Evolutionary conservation across 2,113 vertebrate genomes (phyloP), one percentile per base, ranked within the genome.

Genomic region (Ia io): DNA sequence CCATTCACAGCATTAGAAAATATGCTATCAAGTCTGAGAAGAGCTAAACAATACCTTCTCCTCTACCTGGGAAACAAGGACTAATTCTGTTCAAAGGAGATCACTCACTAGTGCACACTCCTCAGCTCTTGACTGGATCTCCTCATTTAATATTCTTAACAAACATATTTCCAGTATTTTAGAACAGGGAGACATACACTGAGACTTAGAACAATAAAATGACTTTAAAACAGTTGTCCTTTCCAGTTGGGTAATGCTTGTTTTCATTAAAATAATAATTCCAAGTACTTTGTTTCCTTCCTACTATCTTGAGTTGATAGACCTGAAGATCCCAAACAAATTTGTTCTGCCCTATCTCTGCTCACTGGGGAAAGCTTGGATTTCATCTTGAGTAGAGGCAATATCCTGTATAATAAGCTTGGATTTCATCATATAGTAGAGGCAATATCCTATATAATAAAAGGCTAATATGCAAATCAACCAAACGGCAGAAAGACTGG

Each of bases 1-100:
- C 73, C 67, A 74, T 56, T 90, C 53, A 85, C n/a, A 77, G 22
- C 30, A 14, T 87, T 56, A 88, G 71, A 96, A 96, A 88, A 82
- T 73, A 44, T 73, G 67, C 87, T 85, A 84, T 53, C 53, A 93
- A 82, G 32, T 49, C 69, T 65, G 30, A 92, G 37, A 95, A 53
- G 30, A 84, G 18, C 67, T 91, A 80, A 91, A 91, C 83, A 18
- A 65, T 56, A 49, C 79, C 42, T 87, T 65, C 61, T 71, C 16
- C 47, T 95, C 20, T 28, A 79, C 67, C 13, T 37, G 35, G 17
- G 56, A 93, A 88, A 63, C 5, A 94, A 88, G 91, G 37, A 71
- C 18, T 67, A 92, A 42, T 95, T 93, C 90, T 76, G 20, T 49
- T 94, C 14, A 2, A 76, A 40, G 23, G 23, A 88, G 18, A 76